A percentile compares a stretch with the other conserved stretches of the same genome.
These are phyloP conservation scores for Agelaius tricolor DNA, from an alignment of 2,113 vertebrate genomes.

Conservation along the genomic window DNA sequence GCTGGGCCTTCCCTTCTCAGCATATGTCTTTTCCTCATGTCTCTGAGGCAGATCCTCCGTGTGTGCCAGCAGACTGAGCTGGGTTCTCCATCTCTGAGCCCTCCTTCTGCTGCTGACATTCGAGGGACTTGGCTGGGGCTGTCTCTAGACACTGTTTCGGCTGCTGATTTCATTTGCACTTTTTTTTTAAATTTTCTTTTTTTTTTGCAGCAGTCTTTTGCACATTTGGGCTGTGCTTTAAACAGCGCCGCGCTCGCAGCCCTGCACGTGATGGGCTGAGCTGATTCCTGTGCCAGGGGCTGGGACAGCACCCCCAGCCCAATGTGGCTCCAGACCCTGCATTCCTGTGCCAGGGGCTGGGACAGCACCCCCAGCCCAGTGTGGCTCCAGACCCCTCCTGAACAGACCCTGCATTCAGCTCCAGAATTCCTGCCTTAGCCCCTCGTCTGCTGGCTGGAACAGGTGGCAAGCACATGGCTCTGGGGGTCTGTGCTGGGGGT, in stretches of 20 bases:
- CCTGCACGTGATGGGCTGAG: not conserved
- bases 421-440: conserved; percentile 36
- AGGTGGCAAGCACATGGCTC: conserved; percentile 53
- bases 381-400: not conserved
- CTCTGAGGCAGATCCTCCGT: not conserved
- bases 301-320: too few relatives aligned
- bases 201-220: not conserved
- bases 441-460: conserved; percentile 14
- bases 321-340: not conserved
- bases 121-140: conserved; percentile 14
- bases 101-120: conserved; percentile 46
- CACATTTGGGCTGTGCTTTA: not conserved
- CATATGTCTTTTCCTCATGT: conserved; percentile 18
- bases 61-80: conserved; percentile 36
- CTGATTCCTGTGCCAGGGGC: not conserved
- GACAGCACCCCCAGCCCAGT: not conserved
- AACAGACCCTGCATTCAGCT: conserved; percentile 41
- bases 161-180: not conserved
- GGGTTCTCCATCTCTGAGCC: not conserved
- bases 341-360: not conserved
- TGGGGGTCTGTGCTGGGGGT: not conserved
- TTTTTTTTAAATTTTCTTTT: not conserved
- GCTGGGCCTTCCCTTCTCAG: conserved; percentile 41
- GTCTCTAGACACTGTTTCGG: conserved; percentile 35
- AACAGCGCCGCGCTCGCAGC: not conserved